Percentiles rank a stretch among this genome's conserved stretches.
Evolutionary conservation across 2,797 vertebrate genomes (phyloP).

Genomic region (Hyperoplus immaculatus): DNA sequence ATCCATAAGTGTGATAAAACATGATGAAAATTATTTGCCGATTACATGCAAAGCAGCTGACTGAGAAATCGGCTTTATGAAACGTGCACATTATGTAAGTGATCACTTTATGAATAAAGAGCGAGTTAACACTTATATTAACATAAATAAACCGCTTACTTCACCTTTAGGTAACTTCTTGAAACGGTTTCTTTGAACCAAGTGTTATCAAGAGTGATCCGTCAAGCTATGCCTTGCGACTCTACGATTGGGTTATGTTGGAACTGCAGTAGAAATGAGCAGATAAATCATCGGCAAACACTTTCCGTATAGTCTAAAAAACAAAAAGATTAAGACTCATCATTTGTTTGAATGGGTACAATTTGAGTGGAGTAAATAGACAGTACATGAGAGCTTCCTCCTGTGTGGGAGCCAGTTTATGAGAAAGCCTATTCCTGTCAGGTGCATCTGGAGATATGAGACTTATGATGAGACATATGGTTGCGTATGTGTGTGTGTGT

Average conservation of each 20-base stretch:
- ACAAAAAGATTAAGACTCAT: constrained; percentile 49
- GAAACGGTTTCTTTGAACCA: too few species aligned
- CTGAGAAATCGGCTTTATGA: too few species aligned
- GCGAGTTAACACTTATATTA: too few species aligned
- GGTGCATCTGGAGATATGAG: constrained; percentile 79
- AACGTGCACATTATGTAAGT: too few species aligned
- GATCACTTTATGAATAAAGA: too few species aligned
- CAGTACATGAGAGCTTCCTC: constrained; percentile 32
- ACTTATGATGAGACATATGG: constrained; percentile 42
- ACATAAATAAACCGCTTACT: too few species aligned
- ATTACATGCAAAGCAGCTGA: too few species aligned
- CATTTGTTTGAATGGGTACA: constrained; percentile 21
- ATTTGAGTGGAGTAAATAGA: constrained; percentile 30
- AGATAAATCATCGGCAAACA: neutral
- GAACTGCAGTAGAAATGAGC: neutral
- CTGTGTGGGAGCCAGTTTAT: constrained; percentile 44
- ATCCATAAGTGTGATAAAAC: too few species aligned
- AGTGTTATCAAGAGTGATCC: neutral
- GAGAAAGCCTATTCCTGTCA: constrained; percentile 84
- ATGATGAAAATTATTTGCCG: too few species aligned
- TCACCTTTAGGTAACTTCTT: too few species aligned
- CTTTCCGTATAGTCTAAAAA: constrained; percentile 37
- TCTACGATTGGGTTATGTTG: neutral
- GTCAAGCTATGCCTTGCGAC: neutral
- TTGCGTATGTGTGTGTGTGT: constrained; percentile 39